Percentiles rank a stretch among this genome's conserved stretches.
Evolutionary conservation across 2,113 vertebrate genomes (phyloP).

Genomic region (Pseudorasbora parva): DNA sequence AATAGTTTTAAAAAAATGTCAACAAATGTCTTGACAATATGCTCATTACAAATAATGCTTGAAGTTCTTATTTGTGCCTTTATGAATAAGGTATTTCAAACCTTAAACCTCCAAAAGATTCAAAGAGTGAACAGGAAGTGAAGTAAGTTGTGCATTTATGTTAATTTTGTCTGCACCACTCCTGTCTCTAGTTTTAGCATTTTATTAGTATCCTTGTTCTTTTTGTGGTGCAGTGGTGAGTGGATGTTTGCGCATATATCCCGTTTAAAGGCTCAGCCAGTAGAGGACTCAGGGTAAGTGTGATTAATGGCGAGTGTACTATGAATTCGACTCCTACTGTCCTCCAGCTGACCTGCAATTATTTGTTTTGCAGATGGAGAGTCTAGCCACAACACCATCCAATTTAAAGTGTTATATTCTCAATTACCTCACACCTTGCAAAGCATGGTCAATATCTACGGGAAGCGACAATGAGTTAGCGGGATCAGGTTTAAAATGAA

Average conservation of each 20-base stretch:
- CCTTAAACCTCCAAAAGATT: too few relatives aligned
- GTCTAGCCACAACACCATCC: conserved; percentile 23
- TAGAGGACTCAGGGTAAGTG: background rate
- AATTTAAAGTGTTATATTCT: conserved; percentile 39
- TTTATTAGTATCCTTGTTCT: background rate
- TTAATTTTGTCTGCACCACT: conserved; percentile 12
- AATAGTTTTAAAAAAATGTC: too few relatives aligned
- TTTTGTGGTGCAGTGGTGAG: background rate
- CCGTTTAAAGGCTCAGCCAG: conserved; percentile 11
- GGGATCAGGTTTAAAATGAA: background rate
- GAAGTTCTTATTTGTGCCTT: background rate
- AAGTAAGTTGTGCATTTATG: background rate
- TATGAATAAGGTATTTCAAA: background rate
- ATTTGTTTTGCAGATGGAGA: conserved; percentile 35
- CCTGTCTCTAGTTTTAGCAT: background rate
- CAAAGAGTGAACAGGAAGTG: background rate
- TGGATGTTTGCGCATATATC: conserved; percentile 18
- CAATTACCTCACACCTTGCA: conserved; percentile 5
- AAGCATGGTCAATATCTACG: background rate
- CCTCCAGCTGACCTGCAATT: conserved; percentile 42
- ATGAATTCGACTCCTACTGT: conserved; percentile 11
- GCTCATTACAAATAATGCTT: background rate
- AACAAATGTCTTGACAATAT: too few relatives aligned
- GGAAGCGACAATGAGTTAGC: background rate
- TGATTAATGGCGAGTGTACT: conserved; percentile 37